A percentile compares a stretch with the other conserved stretches of the same genome.
phyloP scores from a whole-genome alignment of 2,888 invertebrate genomes.

The Panorpa germanica region DNA sequence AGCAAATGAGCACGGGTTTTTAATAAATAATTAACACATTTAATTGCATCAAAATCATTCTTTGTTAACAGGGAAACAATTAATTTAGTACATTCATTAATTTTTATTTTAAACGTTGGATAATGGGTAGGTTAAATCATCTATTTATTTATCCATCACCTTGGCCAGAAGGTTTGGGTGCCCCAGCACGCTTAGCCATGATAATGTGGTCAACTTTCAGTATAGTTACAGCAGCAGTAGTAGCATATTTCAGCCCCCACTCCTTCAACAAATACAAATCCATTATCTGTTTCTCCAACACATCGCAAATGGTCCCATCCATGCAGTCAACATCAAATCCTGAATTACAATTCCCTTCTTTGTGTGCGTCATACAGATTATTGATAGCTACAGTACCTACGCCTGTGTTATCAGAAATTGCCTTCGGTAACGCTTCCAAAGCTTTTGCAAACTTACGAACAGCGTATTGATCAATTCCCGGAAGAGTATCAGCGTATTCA shows the following conservation, averaged over 20 bases:
- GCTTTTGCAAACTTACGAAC: conserved; percentile 84
- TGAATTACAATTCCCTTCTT: conserved; percentile 54
- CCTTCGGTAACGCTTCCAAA: conserved; percentile 78
- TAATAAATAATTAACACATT: no score
- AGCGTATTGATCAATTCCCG: conserved; percentile 93
- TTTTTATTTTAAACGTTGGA: no score
- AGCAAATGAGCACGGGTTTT: no score
- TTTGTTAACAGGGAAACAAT: no score
- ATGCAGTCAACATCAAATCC: conserved; percentile 83
- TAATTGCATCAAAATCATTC: no score
- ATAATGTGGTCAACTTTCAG: conserved; percentile 94
- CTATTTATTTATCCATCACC: no score
- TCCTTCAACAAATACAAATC: conserved; percentile 74
- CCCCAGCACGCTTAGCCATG: conserved; percentile 94
- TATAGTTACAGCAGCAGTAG: conserved; percentile 80
- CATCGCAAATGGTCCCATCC: conserved; percentile 50
- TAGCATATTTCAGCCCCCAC: conserved; percentile 93
- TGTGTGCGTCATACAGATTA: conserved; percentile 85
- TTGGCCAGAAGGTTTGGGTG: conserved; percentile 90
- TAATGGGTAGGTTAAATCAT: no score
- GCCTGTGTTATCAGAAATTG: conserved; percentile 89
- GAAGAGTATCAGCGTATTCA: conserved; percentile 75
- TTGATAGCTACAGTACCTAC: conserved; percentile 71
- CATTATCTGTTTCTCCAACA: conserved; percentile 53
- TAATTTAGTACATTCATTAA: no score